These are phyloP conservation scores for Ophion ventricosus DNA, from an alignment of 2,888 invertebrate species.

Conservation along the genomic window DNA sequence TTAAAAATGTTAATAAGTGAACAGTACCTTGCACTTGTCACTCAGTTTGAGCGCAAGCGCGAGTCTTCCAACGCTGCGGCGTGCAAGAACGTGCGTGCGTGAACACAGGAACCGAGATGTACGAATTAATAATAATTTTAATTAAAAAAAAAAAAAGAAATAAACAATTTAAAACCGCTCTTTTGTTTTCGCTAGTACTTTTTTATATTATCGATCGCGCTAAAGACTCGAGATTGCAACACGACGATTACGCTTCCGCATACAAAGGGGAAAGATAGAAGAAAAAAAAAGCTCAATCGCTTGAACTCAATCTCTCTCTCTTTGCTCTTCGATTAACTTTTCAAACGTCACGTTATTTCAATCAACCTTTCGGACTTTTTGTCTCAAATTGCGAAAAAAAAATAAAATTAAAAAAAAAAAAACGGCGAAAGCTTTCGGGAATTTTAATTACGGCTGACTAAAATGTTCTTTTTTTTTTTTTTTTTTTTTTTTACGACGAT, in stretches of 20 bases:
- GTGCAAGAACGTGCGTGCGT: conserved; percentile 82
- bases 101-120: conserved; percentile 85
- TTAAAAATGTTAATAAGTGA: conserved; percentile 66
- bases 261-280: conserved; percentile 2
- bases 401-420: too few relatives aligned
- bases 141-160: conserved; percentile 27
- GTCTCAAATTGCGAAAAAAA: too few relatives aligned
- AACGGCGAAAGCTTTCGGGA: conserved; percentile 6
- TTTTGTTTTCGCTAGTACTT: conserved; percentile 26
- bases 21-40: conserved; percentile 87
- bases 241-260: too few relatives aligned
- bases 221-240: not conserved
- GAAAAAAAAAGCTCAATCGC: not conserved
- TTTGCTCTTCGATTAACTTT: too few relatives aligned
- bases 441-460: not conserved
- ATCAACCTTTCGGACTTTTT: too few relatives aligned
- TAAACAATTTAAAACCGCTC: conserved; percentile 41
- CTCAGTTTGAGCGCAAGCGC: conserved; percentile 92
- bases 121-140: conserved; percentile 48
- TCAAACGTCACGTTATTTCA: too few relatives aligned
- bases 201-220: conserved; percentile 4
- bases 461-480: too few relatives aligned
- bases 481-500: conserved; percentile 23
- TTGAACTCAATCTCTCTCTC: not conserved
- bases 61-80: conserved; percentile 85